Base-by-base conservation (phyloP, 2,113 vertebrate species). In the Sialia sialis region DNA sequence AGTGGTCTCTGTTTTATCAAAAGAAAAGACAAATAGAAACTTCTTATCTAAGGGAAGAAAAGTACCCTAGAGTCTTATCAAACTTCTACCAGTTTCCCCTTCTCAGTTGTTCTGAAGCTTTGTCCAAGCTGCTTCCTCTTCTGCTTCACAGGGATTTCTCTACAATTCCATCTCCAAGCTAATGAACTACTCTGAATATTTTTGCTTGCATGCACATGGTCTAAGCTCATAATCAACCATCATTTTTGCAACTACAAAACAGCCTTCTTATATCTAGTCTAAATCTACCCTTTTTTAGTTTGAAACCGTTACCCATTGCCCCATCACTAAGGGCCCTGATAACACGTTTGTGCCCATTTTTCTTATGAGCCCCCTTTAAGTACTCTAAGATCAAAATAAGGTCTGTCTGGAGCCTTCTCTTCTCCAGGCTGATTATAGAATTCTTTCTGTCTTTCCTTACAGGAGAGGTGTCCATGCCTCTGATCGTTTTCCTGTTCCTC, bases 401-500 rank as follows among this genome's bases (percentile, higher is more conserved):
- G 4, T 63, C 14, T n/a, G 14, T 16, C 27, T 62, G 21, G 18
- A 84, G 22, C 22, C 3, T 73, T 46, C 5, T 22, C 6, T 55
- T 39, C 18, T 74, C 21, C 41, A 64, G 49, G 9, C 3, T 64
- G 49, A 55, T 48, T 12, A 19, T 8, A 27, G 22, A n/a, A 23
- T n/a, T n/a, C 4, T 48, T 18, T 22, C 22, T 54, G 6, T 22
- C 27, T 46, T 38, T 73, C 14, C 13, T 46, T 38, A 23, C 1
- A 48, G 22, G 19, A 55, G 6, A 55, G 9, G 12, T 39, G n/a
- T 27, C 39, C 27, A 32, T 22, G 7, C 9, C 23, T 55, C 6
- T 18, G 11, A 23, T 4, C 5, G 38, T 7, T 55, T 39, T 15
- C 2, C 0, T 21, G 19, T 39, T 9, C 7, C 23, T 46, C n/a